phyloP scores from a whole-genome alignment of 2,888 invertebrate species.

The Caenorhabditis plicata region DNA sequence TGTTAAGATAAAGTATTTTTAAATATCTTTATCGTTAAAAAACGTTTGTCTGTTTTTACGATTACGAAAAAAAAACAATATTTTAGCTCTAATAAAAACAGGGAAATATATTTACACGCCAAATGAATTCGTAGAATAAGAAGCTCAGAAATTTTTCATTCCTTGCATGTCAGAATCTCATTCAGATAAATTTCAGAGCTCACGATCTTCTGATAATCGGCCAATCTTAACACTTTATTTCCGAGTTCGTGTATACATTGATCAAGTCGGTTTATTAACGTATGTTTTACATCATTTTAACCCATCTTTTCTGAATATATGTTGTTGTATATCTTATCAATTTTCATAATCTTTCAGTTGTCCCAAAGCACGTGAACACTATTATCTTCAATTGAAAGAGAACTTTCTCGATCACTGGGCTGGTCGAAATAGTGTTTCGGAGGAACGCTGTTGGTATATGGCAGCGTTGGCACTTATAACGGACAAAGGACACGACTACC shows the following conservation, averaged over 20 bases:
- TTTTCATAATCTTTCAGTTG: slow-evolving; percentile 71
- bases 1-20: too few relatives aligned
- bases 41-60: not conserved
- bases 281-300: slow-evolving; percentile 29
- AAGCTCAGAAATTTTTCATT: too few relatives aligned
- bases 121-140: too few relatives aligned
- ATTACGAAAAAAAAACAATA: not conserved
- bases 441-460: slow-evolving; percentile 74
- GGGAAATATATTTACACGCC: too few relatives aligned
- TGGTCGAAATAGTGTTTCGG: slow-evolving; percentile 65
- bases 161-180: not conserved
- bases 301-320: not conserved
- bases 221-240: slow-evolving; percentile 55
- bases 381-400: slow-evolving; percentile 89
- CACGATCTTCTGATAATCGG: slow-evolving; percentile 44
- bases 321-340: too few relatives aligned
- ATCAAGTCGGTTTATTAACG: slow-evolving; percentile 50
- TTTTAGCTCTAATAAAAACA: too few relatives aligned
- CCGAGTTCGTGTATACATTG: slow-evolving; percentile 59
- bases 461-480: slow-evolving; percentile 89
- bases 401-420: slow-evolving; percentile 73
- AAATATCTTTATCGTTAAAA: not conserved
- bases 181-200: slow-evolving; percentile 37
- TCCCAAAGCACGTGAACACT: slow-evolving; percentile 86
- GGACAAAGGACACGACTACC: slow-evolving; percentile 81